phyloP scores from a whole-genome alignment of 1,140 invertebrate genomes.

The Diabrotica undecimpunctata region DNA sequence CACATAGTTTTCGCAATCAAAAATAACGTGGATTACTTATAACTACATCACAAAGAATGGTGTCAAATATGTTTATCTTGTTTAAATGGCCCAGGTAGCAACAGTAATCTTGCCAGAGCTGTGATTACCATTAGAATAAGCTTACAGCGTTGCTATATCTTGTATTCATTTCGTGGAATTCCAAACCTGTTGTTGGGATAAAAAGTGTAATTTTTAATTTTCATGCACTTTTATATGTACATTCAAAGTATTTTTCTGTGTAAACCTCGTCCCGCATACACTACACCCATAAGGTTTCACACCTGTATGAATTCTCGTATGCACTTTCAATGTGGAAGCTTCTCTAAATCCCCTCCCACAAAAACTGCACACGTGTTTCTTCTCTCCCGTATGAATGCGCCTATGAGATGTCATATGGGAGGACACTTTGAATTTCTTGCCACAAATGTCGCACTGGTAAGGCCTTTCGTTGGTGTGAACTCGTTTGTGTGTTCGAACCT shows the following conservation, averaged over 20 bases:
- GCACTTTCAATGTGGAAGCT: conserved; percentile 18
- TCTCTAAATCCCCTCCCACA: conserved; percentile 28
- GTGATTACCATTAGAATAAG: too few species aligned
- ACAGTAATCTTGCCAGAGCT: too few species aligned
- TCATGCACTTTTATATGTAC: conserved; percentile 6
- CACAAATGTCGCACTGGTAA: conserved; percentile 59
- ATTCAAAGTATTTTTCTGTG: conserved; percentile 3
- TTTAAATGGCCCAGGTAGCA: too few species aligned
- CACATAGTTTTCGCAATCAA: too few species aligned
- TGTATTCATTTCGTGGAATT: too few species aligned
- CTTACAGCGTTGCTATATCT: too few species aligned
- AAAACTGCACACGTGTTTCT: conserved; percentile 19
- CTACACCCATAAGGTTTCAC: conserved; percentile 12
- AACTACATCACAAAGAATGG: too few species aligned
- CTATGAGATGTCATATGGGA: conserved; percentile 53
- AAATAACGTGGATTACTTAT: too few species aligned
- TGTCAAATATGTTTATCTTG: too few species aligned
- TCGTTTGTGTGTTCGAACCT: neutral
- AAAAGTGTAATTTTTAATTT: neutral
- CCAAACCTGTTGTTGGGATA: too few species aligned
- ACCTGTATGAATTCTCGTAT: conserved; percentile 11
- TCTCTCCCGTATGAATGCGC: conserved; percentile 33
- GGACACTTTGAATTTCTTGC: conserved; percentile 55
- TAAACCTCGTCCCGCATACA: conserved; percentile 11
- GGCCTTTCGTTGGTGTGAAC: conserved; percentile 70